Percentiles rank a stretch among this genome's conserved stretches.
These are phyloP conservation scores for Hyposmocoma kahamanoa DNA, from an alignment of 1,140 invertebrate genomes.

Conservation along the genomic window DNA sequence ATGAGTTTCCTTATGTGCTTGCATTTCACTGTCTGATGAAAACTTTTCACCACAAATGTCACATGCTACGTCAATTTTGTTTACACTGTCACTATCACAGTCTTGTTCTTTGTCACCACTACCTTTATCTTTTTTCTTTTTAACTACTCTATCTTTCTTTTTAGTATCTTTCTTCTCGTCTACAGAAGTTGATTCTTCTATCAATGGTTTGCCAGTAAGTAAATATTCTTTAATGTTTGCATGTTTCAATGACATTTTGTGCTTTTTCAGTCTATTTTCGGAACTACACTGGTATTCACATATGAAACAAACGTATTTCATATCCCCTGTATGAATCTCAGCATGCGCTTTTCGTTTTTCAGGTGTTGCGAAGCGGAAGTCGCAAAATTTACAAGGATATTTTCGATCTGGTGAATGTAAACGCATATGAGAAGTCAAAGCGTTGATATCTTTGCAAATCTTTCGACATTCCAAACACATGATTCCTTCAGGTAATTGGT, in stretches of 20 bases:
- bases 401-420: slow-evolving; percentile 52
- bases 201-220: slow-evolving; percentile 34
- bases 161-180: slow-evolving; percentile 20
- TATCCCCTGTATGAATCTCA: slow-evolving; percentile 58
- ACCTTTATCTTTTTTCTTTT: slow-evolving; percentile 26
- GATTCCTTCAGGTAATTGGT: slow-evolving; percentile 34
- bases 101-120: slow-evolving; percentile 15
- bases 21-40: slow-evolving; percentile 39
- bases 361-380: slow-evolving; percentile 57
- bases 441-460: slow-evolving; percentile 51
- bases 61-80: slow-evolving; percentile 24
- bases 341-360: slow-evolving; percentile 54
- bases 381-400: slow-evolving; percentile 62
- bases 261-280: slow-evolving; percentile 48
- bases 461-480: slow-evolving; percentile 64
- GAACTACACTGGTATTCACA: slow-evolving; percentile 64
- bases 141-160: slow-evolving; percentile 19
- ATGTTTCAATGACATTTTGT: slow-evolving; percentile 57
- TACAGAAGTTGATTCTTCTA: slow-evolving; percentile 26
- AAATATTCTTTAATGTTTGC: slow-evolving; percentile 55
- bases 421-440: slow-evolving; percentile 54
- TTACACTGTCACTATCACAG: slow-evolving; percentile 5
- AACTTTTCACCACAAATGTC: slow-evolving; percentile 61
- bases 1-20: slow-evolving; percentile 56
- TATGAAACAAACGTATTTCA: slow-evolving; percentile 66